phyloP scores from a whole-genome alignment of 2,113 vertebrate species.

The Pedionomus torquatus region DNA sequence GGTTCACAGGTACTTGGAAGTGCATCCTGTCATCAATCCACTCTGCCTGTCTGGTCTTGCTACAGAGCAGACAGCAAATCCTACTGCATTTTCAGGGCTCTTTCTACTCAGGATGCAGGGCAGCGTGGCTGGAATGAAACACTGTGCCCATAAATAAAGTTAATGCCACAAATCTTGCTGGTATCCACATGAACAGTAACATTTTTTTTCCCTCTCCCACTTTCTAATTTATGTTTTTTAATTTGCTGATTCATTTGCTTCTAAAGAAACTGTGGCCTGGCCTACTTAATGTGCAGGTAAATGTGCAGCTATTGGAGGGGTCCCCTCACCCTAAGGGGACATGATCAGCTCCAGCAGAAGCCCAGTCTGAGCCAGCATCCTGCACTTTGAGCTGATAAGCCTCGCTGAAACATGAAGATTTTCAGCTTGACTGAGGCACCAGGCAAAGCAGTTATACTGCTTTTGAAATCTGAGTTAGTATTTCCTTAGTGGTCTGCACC shows the following conservation, averaged over 20 bases:
- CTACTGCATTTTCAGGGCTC: neutral
- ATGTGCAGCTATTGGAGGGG: neutral
- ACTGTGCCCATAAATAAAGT: neutral
- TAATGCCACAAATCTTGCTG: neutral
- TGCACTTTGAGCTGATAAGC: accelerated
- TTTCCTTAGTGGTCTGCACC: neutral
- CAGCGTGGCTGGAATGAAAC: neutral
- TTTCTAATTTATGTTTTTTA: neutral
- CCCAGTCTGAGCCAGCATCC: neutral
- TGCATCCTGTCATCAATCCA: neutral
- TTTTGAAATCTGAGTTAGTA: neutral
- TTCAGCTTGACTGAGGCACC: neutral
- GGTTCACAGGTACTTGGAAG: neutral
- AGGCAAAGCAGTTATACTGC: neutral
- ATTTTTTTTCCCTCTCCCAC: neutral
- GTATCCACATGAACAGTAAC: neutral
- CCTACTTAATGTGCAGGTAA: neutral
- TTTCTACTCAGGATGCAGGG: neutral
- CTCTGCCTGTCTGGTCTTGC: neutral
- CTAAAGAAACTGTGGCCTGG: neutral
- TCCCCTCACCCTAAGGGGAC: accelerated
- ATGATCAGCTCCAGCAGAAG: neutral
- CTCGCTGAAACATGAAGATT: neutral
- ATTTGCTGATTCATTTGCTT: neutral
- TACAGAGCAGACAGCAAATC: too few relatives aligned